Base-by-base conservation (phyloP, 2,797 vertebrate genomes). In the Setipinna tenuifilis region DNA sequence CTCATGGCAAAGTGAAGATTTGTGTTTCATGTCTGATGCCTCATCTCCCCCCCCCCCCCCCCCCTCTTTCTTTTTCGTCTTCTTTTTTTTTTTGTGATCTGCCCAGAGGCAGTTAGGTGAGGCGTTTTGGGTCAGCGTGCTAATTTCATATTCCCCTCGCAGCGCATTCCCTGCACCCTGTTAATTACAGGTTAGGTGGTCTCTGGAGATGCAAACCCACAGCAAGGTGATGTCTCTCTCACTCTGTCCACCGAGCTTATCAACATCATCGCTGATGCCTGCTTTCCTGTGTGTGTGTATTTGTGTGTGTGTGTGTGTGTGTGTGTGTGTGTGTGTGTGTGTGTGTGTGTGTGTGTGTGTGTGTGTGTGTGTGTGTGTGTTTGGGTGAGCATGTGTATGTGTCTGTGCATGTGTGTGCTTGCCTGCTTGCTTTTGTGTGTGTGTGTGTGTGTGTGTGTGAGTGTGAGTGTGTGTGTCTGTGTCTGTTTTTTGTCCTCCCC, bases 121-220 rank as follows among this genome's bases (percentile, higher is more conserved):
- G 57, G 19, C 41, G 78, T 86, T 75, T 6, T 46, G 59, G 61
- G 75, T 41, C 21, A 81, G 35, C 44, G 11, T 14, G 23, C 21
- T 68, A 65, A 84, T 61, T 65, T 80, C 68, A 83, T 75, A 75
- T 35, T 75, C 68, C 83, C 82, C 85, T 86, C n/a, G 12, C 80
- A 82, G 81, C 82, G 31, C 78, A 84, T 71, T 31, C 80, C 31
- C 65, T 62, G 87, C 80, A 85, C 75, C 89, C 83, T 87, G 86
- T 87, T 92, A 91, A 93, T 91, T 93, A 90, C 90, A 87, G 85
- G 14, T 90, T 91, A 88, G 89, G 90, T 82, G 84, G 85, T 41
- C 83, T 83, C 88, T 85, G 14, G 81, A 93, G 90, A 93, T 90
- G 87, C 92, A 87, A 87, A 88, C 88, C 87, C 91, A 90, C 89